Evolutionary conservation across 2,113 vertebrate genomes (phyloP), one percentile per base, ranked within the genome.

Genomic region (Solenodon paradoxus): DNA sequence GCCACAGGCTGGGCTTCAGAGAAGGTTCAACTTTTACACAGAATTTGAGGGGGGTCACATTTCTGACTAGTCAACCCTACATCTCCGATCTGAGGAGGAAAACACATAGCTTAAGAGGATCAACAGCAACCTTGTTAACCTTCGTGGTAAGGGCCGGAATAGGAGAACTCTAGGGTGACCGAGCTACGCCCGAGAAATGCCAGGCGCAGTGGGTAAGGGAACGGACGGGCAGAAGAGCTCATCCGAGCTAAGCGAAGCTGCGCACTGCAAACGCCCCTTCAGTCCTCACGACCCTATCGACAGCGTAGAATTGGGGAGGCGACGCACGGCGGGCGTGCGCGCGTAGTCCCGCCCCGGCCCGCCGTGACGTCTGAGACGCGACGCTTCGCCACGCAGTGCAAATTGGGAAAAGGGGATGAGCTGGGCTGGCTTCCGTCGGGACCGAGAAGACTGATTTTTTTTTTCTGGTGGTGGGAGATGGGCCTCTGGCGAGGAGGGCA

Each of bases 341-440:
- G 19, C 1, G 19, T 80, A 38, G 68, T 10, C 69, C 77, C 71
- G 61, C 15, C 63, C 79, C 51, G 12, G 63, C 74, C 28, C 22
- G 1, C 68, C 45, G 47, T 95, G 95, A 97, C 96, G 97, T 78
- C 30, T 22, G 40, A 47, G 79, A 30, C 87, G 96, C 94, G 96
- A 91, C 96, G 93, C 96, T 71, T 63, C 86, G 88, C 38, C 69
- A 15, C 97, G 97, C 97, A 88, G 89, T 96, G 97, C 90, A 92
- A 75, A 75, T 35, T 84, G 97, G 97, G 97, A 97, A 94, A 77
- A 47, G 87, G 90, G 95, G 94, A 89, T 93, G 97, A 84, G 80
- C 75, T 75, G 75, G 42, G 35, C 74, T 72, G 35, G 30, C 63
- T 79, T 93, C 85, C 71, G 87, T 93, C 38, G 7, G 84, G 92